Conservation (phyloP, 1,140 invertebrate genomes). For the Drosophila paulistorum region DNA sequence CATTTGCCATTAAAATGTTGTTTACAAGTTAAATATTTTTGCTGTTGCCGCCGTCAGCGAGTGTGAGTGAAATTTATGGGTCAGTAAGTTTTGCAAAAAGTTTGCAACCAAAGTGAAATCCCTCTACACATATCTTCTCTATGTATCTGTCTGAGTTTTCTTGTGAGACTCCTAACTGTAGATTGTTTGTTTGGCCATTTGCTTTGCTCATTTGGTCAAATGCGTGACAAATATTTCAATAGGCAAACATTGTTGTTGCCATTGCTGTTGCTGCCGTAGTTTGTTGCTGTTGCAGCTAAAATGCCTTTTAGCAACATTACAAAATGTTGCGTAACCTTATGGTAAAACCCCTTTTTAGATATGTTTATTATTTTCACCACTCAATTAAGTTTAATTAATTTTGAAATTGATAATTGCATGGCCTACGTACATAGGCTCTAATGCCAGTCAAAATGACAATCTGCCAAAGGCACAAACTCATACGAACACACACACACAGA, state of each 20-base stretch:
- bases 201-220: conserved; percentile 59
- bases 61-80: conserved; percentile 73
- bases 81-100: conserved; percentile 51
- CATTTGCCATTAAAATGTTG: conserved; percentile 71
- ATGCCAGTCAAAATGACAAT: conserved; percentile 61
- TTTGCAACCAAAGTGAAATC: conserved; percentile 46
- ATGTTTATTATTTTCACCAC: conserved; percentile 80
- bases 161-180: conserved; percentile 35
- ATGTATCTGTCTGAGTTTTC: not conserved
- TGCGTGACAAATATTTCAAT: conserved; percentile 80
- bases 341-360: conserved; percentile 15
- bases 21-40: conserved; percentile 65
- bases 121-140: not conserved
- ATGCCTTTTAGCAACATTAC: conserved; percentile 45
- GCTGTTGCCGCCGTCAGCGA: conserved; percentile 37
- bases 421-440: conserved; percentile 13
- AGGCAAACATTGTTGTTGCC: conserved; percentile 66
- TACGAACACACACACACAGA: not conserved
- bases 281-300: conserved; percentile 25
- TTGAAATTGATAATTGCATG: conserved; percentile 77
- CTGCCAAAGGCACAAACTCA: conserved; percentile 16
- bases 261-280: conserved; percentile 19
- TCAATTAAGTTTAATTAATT: conserved; percentile 82
- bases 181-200: conserved; percentile 73
- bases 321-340: conserved; percentile 51